These are phyloP conservation scores for Hucho hucho DNA, from an alignment of 2,113 vertebrate species.

Conservation along the genomic window DNA sequence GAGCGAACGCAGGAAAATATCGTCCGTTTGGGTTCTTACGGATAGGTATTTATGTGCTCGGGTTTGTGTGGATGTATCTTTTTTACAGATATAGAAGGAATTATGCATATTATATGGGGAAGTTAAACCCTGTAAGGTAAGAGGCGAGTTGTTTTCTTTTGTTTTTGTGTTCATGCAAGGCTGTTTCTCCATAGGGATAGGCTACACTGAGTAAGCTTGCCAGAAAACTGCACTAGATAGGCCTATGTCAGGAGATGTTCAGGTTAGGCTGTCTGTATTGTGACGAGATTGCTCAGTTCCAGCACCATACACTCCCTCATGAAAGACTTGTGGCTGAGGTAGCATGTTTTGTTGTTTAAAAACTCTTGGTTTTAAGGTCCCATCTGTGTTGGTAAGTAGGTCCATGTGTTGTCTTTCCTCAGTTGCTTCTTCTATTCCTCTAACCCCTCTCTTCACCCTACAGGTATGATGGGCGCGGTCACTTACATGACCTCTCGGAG, in stretches of 20 bases:
- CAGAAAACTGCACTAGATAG: constrained; percentile 35
- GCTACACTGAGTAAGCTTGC: constrained; percentile 30
- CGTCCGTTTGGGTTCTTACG: constrained; percentile 99
- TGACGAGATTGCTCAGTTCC: constrained; percentile 13
- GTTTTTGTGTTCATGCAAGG: constrained; percentile 28
- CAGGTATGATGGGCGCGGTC: constrained; percentile 99
- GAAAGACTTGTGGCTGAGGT: constrained; percentile 29
- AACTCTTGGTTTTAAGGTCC: constrained; percentile 56
- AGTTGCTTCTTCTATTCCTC: constrained; percentile 25
- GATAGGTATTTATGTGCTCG: constrained; percentile 99
- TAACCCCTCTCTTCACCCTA: constrained; percentile 83
- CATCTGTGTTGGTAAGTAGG: constrained; percentile 68
- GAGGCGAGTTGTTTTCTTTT: constrained; percentile 75
- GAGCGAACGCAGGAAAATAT: constrained; percentile 97
- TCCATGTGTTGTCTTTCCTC: constrained; percentile 6
- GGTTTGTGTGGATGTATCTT: constrained; percentile 99
- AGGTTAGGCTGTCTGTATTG: constrained; percentile 8
- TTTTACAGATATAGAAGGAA: constrained; percentile 89
- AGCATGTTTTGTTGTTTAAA: constrained; percentile 27
- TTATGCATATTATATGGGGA: constrained; percentile 77
- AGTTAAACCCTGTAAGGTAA: constrained; percentile 92
- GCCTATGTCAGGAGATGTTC: constrained; percentile 21
- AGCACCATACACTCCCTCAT: constrained; percentile 20
- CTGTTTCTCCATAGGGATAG: constrained; percentile 31
- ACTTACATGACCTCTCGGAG: constrained; percentile 99